phyloP scores from a whole-genome alignment of 1,140 invertebrate species.

The Zaprionus vittiger region DNA sequence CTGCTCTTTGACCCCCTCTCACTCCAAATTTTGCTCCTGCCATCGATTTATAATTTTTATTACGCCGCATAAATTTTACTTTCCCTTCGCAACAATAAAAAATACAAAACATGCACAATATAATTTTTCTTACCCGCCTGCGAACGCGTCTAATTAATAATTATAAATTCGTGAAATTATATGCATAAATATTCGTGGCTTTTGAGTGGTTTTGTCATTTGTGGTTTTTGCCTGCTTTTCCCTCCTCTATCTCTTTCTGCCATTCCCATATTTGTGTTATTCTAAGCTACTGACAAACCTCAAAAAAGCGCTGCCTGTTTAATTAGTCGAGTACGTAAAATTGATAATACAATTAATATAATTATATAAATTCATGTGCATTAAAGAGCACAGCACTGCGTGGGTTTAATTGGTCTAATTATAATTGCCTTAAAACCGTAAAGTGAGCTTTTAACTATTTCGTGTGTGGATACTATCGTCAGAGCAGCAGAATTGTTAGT shows the following conservation, averaged over 20 bases:
- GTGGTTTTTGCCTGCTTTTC: conserved; percentile 23
- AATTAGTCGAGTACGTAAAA: not conserved
- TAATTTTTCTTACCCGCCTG: not conserved
- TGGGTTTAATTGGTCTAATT: not conserved
- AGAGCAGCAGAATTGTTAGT: too few species aligned
- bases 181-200: conserved; percentile 50
- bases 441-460: not conserved
- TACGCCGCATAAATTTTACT: conserved; percentile 34
- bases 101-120: not conserved
- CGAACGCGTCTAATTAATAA: conserved; percentile 40
- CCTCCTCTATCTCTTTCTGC: not conserved
- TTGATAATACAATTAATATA: not conserved
- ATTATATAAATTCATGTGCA: not conserved
- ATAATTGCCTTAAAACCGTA: not conserved
- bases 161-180: conserved; percentile 35
- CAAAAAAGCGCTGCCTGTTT: not conserved
- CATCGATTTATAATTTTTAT: conserved; percentile 43
- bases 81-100: conserved; percentile 2
- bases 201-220: conserved; percentile 38
- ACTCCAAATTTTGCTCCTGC: not conserved
- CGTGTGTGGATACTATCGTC: not conserved
- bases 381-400: not conserved
- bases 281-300: not conserved
- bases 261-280: not conserved
- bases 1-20: not conserved